phyloP scores from a whole-genome alignment of 2,888 invertebrate species.

The Congeria kusceri region DNA sequence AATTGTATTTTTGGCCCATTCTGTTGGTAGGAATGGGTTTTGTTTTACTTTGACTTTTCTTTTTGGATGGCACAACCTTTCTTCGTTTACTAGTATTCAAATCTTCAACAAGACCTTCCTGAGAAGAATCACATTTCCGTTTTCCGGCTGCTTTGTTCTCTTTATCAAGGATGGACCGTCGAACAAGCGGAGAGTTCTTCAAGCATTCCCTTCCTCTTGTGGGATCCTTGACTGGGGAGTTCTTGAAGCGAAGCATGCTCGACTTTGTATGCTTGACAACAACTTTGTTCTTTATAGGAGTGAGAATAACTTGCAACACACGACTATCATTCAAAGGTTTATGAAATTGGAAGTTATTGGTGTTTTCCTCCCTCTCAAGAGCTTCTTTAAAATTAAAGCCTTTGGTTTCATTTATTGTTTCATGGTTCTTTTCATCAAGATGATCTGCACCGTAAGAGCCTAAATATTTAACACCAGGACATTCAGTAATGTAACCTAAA shows the following conservation, averaged over 20 bases:
- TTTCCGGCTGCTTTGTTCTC: constrained; percentile 45
- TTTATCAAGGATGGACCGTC: constrained; percentile 34
- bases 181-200: constrained; percentile 25
- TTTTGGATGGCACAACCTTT: constrained; percentile 21
- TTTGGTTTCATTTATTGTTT: not conserved
- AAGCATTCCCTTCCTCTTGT: constrained; percentile 62
- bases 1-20: constrained; percentile 64
- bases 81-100: constrained; percentile 58
- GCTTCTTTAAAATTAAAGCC: constrained; percentile 19
- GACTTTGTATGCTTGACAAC: constrained; percentile 75
- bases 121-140: constrained; percentile 57
- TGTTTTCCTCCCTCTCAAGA: not conserved
- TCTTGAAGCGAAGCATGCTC: constrained; percentile 75
- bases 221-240: constrained; percentile 67
- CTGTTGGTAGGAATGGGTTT: constrained; percentile 35
- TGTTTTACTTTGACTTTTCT: constrained; percentile 32
- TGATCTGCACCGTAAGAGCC: constrained; percentile 19
- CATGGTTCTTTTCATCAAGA: constrained; percentile 9
- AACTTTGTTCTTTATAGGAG: constrained; percentile 66
- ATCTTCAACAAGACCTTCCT: constrained; percentile 32
- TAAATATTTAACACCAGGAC: constrained; percentile 15
- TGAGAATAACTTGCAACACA: constrained; percentile 71
- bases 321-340: constrained; percentile 57
- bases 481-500: constrained; percentile 3
- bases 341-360: constrained; percentile 29